phyloP scores from a whole-genome alignment of 1,140 invertebrate genomes.

The Drosophila santomea region DNA sequence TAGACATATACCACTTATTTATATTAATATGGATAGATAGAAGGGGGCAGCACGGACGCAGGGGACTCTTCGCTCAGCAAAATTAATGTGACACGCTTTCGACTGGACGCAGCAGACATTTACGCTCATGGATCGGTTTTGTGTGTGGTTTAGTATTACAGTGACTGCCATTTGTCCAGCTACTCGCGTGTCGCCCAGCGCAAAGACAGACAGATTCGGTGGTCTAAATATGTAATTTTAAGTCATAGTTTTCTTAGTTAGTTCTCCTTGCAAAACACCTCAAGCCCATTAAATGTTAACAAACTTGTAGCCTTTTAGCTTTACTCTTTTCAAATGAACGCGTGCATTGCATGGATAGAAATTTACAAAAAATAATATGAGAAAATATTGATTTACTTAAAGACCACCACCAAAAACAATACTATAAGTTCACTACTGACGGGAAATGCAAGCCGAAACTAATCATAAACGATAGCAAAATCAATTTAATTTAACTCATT shows the following conservation, averaged over 20 bases:
- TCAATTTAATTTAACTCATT: not conserved
- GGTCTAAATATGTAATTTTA: constrained; percentile 35
- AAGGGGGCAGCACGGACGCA: constrained; percentile 56
- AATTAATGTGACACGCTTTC: constrained; percentile 85
- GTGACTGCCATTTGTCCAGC: constrained; percentile 57
- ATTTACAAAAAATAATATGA: constrained; percentile 22
- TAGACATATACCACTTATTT: constrained; percentile 48
- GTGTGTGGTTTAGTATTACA: constrained; percentile 35
- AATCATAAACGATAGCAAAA: not conserved
- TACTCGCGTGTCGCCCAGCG: constrained; percentile 84
- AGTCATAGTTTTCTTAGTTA: constrained; percentile 22
- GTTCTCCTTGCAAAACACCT: constrained; percentile 54
- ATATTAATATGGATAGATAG: constrained; percentile 20
- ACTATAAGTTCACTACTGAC: constrained; percentile 28
- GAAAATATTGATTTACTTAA: constrained; percentile 1
- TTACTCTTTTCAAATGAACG: constrained; percentile 59
- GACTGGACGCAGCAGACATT: constrained; percentile 64
- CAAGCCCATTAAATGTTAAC: constrained; percentile 51
- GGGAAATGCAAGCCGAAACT: constrained; percentile 21
- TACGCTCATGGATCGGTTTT: constrained; percentile 30
- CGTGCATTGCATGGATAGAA: constrained; percentile 57
- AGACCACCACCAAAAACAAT: constrained; percentile 38
- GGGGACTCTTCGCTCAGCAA: constrained; percentile 84
- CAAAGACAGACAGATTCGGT: constrained; percentile 70
- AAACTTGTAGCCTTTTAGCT: constrained; percentile 31